These are phyloP conservation scores for Drosophila sordidula DNA, from an alignment of 2,888 invertebrate species.

Conservation along the genomic window DNA sequence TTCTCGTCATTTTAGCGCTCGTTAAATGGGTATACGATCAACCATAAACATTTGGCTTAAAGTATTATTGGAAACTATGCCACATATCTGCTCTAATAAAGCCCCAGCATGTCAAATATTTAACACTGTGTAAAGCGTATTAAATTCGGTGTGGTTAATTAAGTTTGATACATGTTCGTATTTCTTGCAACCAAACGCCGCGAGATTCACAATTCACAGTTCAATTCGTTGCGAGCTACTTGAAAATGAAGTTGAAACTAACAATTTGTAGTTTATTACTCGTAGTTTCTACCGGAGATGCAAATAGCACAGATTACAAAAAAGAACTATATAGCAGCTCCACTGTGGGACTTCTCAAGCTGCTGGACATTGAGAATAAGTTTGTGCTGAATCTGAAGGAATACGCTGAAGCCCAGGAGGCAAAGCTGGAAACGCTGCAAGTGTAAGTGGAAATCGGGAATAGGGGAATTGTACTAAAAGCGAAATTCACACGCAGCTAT, in stretches of 20 bases:
- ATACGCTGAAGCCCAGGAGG: slow-evolving; percentile 33
- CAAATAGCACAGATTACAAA: fast-evolving
- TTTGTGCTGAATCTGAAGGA: slow-evolving; percentile 38
- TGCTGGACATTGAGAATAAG: slow-evolving; percentile 37
- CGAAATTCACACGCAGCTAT: slow-evolving; percentile 23
- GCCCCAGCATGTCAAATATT: neutral
- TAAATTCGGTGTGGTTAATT: slow-evolving; percentile 1
- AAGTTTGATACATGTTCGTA: neutral
- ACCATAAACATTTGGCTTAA: neutral
- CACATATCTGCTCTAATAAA: neutral
- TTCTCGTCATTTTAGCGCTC: slow-evolving; percentile 19
- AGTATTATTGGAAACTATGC: neutral
- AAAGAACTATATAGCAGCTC: slow-evolving; percentile 40
- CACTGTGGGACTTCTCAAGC: slow-evolving; percentile 20
- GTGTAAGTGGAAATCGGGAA: slow-evolving; percentile 32
- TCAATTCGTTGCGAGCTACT: neutral
- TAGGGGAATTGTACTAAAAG: neutral
- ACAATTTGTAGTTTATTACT: neutral
- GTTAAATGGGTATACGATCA: slow-evolving; percentile 12
- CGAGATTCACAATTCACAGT: neutral
- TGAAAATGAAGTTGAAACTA: slow-evolving; percentile 23
- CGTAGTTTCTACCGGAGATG: neutral
- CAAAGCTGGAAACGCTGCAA: slow-evolving; percentile 39
- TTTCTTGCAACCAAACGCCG: neutral
- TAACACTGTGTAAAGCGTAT: neutral